These are phyloP conservation scores for Addax nasomaculatus DNA, from an alignment of 2,113 vertebrate species.

Conservation along the genomic window DNA sequence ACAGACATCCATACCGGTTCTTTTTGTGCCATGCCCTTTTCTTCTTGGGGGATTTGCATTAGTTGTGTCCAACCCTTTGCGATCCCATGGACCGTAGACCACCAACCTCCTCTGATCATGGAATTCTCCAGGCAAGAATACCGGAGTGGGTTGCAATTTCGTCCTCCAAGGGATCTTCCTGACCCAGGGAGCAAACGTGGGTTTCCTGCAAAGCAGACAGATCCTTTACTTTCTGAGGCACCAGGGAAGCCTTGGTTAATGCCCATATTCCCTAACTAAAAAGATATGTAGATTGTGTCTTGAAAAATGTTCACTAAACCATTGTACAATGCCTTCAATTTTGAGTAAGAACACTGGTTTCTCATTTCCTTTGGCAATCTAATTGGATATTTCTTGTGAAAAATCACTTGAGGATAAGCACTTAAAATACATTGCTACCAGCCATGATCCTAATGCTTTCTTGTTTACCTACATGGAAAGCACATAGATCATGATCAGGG, in stretches of 20 bases:
- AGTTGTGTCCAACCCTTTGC: neutral
- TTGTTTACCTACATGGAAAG: neutral
- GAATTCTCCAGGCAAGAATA: neutral
- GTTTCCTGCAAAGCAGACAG: neutral
- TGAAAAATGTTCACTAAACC: conserved; percentile 1
- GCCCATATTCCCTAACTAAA: neutral
- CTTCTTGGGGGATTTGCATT: neutral
- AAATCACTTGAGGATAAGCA: neutral
- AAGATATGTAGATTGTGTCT: neutral
- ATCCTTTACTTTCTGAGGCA: neutral
- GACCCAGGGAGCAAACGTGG: neutral
- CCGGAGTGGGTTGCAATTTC: neutral
- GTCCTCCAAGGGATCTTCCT: neutral
- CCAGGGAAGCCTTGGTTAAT: neutral
- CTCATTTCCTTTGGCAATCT: conserved; percentile 16
- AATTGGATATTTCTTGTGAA: neutral
- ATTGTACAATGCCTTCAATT: neutral
- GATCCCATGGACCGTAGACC: neutral
- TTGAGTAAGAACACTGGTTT: neutral
- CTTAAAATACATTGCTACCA: neutral
- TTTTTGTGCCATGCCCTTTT: neutral
- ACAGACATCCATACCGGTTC: neutral
- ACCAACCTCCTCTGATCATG: neutral
- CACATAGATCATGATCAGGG: neutral
- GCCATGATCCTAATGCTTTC: neutral